These are phyloP conservation scores for Corbicula japonica DNA, from an alignment of 2,888 invertebrate genomes.

Conservation along the genomic window DNA sequence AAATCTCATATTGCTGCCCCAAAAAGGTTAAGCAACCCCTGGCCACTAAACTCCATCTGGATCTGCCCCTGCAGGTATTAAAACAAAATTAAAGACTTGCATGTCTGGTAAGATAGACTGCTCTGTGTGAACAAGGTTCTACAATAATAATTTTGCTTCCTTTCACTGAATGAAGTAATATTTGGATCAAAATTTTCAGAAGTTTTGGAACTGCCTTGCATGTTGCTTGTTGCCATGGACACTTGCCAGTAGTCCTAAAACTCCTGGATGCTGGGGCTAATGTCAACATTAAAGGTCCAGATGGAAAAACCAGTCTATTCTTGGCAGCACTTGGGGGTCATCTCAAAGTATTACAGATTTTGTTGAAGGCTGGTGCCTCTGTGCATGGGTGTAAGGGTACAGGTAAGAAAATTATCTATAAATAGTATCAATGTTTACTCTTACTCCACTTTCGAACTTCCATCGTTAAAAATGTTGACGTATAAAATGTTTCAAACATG, in stretches of 20 bases:
- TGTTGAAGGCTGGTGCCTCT: background rate
- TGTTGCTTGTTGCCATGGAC: slow-evolving; percentile 26
- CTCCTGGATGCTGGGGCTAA: slow-evolving; percentile 28
- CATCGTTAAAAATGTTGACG: background rate
- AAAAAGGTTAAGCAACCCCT: too few relatives aligned
- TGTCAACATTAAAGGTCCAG: slow-evolving; percentile 9
- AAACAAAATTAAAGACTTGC: too few relatives aligned
- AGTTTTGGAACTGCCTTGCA: slow-evolving; percentile 15
- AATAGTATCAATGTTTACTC: background rate
- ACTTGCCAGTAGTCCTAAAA: slow-evolving; percentile 6
- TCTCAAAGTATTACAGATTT: background rate
- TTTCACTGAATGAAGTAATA: background rate
- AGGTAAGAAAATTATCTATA: background rate
- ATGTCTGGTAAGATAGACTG: too few relatives aligned
- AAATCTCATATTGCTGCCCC: too few relatives aligned
- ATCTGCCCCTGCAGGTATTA: too few relatives aligned
- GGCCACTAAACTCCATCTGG: too few relatives aligned
- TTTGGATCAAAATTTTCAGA: slow-evolving; percentile 4
- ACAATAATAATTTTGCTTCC: too few relatives aligned
- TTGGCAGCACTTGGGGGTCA: slow-evolving; percentile 14
- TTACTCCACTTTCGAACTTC: background rate
- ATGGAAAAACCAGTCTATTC: slow-evolving; percentile 16
- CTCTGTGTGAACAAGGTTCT: too few relatives aligned
- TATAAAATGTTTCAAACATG: background rate
- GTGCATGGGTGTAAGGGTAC: background rate